These are phyloP conservation scores for Ctenopoma kingsleyae DNA, from an alignment of 2,797 vertebrate species.

Conservation along the genomic window DNA sequence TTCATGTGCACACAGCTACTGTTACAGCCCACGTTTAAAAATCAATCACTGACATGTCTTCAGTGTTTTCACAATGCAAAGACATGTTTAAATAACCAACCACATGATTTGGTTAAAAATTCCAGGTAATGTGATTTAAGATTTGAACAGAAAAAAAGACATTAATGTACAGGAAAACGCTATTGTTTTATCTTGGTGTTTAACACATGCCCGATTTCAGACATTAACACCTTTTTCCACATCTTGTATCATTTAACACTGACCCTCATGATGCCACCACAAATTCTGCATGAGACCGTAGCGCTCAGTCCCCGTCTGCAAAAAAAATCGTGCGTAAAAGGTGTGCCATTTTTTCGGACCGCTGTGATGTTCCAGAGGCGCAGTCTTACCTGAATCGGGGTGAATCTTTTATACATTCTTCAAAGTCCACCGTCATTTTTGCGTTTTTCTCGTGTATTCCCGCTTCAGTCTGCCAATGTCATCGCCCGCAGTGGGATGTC, in stretches of 20 bases:
- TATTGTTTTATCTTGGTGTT: slow-evolving; percentile 21
- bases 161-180: slow-evolving; percentile 9
- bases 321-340: slow-evolving; percentile 63
- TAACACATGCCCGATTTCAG: slow-evolving; percentile 38
- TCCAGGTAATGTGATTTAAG: not conserved
- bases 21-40: slow-evolving; percentile 35
- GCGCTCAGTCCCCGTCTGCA: not conserved
- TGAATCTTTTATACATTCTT: slow-evolving; percentile 97
- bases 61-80: not conserved
- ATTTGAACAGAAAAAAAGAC: not conserved
- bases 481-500: slow-evolving; percentile 72
- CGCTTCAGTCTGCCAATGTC: slow-evolving; percentile 73
- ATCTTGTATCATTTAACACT: slow-evolving; percentile 19
- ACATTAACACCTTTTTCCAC: slow-evolving; percentile 1
- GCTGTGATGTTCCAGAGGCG: slow-evolving; percentile 40
- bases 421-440: slow-evolving; percentile 98
- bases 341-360: slow-evolving; percentile 75
- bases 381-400: slow-evolving; percentile 92
- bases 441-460: slow-evolving; percentile 70
- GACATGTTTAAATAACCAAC: not conserved
- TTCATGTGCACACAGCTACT: slow-evolving; percentile 42
- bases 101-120: not conserved
- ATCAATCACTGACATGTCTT: not conserved
- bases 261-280: slow-evolving; percentile 41
- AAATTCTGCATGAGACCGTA: slow-evolving; percentile 1